Evolutionary conservation across 2,113 vertebrate genomes (phyloP).

Genomic region (Plecturocebus donacophilus): DNA sequence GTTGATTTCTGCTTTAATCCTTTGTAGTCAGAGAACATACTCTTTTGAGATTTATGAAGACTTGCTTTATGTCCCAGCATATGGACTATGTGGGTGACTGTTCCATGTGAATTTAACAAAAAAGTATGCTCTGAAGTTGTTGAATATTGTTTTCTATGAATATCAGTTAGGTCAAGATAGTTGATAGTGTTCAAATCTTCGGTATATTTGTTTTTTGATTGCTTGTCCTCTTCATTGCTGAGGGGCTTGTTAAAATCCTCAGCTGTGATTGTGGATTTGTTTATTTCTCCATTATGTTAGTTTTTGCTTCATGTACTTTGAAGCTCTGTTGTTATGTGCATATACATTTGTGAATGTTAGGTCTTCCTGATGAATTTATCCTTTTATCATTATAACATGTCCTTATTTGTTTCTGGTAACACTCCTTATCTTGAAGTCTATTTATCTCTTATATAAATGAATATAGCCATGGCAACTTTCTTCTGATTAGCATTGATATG

Average conservation of each 20-base stretch:
- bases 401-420: not conserved
- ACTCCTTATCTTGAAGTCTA: not conserved
- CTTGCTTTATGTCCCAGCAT: slow-evolving; percentile 3
- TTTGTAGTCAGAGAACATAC: not conserved
- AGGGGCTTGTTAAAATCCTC: not conserved
- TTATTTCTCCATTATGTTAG: not conserved
- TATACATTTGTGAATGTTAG: not conserved
- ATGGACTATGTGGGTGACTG: not conserved
- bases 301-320: not conserved
- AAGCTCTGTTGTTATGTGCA: not conserved
- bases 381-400: not conserved
- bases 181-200: not conserved
- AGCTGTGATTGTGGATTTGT: not conserved
- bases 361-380: not conserved
- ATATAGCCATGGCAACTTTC: not conserved
- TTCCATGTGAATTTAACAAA: not conserved
- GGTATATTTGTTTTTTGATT: not conserved
- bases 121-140: not conserved
- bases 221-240: not conserved
- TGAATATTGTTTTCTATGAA: slow-evolving; percentile 16
- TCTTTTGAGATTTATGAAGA: not conserved
- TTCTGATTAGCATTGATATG: not conserved
- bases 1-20: not conserved
- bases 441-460: not conserved
- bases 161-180: not conserved